phyloP scores from a whole-genome alignment of 1,140 invertebrate species.

The Atta cephalotes region DNA sequence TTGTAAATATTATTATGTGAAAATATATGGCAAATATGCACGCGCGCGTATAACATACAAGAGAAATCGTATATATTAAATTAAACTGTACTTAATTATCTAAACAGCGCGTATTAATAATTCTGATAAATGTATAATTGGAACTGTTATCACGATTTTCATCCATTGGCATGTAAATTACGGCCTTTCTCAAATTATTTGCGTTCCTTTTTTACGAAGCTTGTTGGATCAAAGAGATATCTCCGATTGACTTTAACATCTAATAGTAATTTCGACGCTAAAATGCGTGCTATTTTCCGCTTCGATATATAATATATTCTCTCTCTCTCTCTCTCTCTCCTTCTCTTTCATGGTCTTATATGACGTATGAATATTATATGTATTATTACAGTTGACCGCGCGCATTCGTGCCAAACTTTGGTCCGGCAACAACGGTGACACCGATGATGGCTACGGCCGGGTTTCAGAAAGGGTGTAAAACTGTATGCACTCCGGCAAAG shows the following conservation, averaged over 20 bases:
- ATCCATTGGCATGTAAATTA: slow-evolving; percentile 14
- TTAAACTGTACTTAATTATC: slow-evolving; percentile 34
- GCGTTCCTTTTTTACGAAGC: background rate
- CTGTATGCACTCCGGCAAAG: slow-evolving; percentile 52
- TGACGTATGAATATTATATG: slow-evolving; percentile 54
- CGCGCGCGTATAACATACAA: background rate
- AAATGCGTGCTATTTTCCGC: slow-evolving; percentile 21
- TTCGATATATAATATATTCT: no score
- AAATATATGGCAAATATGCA: background rate
- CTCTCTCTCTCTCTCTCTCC: background rate
- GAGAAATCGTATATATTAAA: background rate
- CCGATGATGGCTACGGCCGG: slow-evolving; percentile 42
- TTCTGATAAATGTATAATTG: background rate
- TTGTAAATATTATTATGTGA: background rate
- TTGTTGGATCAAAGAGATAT: slow-evolving; percentile 35
- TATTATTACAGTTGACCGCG: slow-evolving; percentile 36
- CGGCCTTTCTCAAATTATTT: background rate
- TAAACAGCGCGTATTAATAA: slow-evolving; percentile 32
- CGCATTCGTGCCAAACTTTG: slow-evolving; percentile 55
- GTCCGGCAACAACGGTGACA: slow-evolving; percentile 17
- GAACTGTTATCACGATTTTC: slow-evolving; percentile 27
- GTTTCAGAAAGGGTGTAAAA: slow-evolving; percentile 55
- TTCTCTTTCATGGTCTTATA: background rate
- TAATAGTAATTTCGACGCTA: slow-evolving; percentile 10
- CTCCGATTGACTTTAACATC: no score